Evolutionary conservation across 2,888 invertebrate genomes (phyloP), one percentile per base, ranked within the genome.

Genomic region (Nyleta sp.): DNA sequence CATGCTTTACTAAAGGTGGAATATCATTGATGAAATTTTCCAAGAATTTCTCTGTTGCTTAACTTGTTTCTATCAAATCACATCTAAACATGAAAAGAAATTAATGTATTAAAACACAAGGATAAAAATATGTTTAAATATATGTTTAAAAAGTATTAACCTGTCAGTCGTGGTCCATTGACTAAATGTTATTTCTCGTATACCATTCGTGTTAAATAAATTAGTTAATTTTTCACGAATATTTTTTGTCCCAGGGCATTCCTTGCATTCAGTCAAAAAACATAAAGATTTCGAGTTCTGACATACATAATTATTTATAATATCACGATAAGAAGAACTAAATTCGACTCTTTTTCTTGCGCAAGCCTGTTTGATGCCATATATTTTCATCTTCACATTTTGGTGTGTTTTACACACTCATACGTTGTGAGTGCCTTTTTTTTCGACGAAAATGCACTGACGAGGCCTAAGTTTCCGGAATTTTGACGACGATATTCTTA

Each of bases 141-240:
- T 20, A 44, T 20, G 42, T 17, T 13, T 8, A 7, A 7, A 20
- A 20, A 11, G 46, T 46, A 20, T 46, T 28, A 15, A 31, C 55
- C 38, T 18, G 11, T 55, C 55, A 13, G 38, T 55, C n/a, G 55
- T 22, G 2, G 55, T 59, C 42, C 42, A 57, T 7, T 57, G 40
- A 13, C 11, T 40, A 24, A 57, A 57, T 40, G 7, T 40, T 13
- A 57, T 57, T 33, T 57, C 40, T 10, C 13, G 2, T 40, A 40
- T 13, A 40, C 22, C 15, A 20, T 57, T n/a, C 4, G 3, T 5
- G n/a, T 10, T 13, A 24, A 57, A 40, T 5, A 40, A 22, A 1
- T 20, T 13, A 3, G 22, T n/a, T 8, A 40, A 40, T 13, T 40
- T 40, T 8, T 4, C 13, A 10, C 11, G 35, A 53, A 7, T 53